Evolutionary conservation across 2,888 invertebrate genomes (phyloP).

Genomic region (Coenonympha glycerion): DNA sequence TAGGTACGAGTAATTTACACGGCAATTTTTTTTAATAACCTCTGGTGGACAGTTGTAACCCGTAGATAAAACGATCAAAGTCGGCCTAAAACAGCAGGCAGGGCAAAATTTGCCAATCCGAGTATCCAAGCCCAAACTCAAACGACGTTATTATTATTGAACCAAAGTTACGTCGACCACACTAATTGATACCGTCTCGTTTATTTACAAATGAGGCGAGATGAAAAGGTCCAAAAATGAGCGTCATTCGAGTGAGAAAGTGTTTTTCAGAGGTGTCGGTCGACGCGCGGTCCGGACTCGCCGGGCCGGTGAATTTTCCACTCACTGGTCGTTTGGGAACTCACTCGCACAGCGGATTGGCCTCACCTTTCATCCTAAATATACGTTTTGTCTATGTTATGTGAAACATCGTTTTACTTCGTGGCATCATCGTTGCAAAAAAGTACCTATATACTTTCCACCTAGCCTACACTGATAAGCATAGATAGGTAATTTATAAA

Average conservation of each 20-base stretch:
- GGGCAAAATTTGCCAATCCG: not conserved
- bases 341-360: conserved; percentile 59
- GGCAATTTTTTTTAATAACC: too few relatives aligned
- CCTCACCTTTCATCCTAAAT: conserved; percentile 63
- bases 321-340: conserved; percentile 66
- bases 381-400: conserved; percentile 26
- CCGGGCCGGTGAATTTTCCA: conserved; percentile 73
- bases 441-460: not conserved
- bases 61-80: too few relatives aligned
- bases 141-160: not conserved
- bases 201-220: conserved; percentile 61
- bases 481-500: too few relatives aligned
- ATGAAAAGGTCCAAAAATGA: conserved; percentile 74
- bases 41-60: too few relatives aligned
- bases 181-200: conserved; percentile 40
- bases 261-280: conserved; percentile 73
- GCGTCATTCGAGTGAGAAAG: conserved; percentile 66
- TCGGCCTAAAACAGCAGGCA: not conserved
- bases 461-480: not conserved
- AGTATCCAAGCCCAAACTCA: not conserved
- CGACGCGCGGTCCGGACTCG: conserved; percentile 67
- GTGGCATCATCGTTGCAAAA: not conserved
- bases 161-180: not conserved
- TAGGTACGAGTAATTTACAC: too few relatives aligned
- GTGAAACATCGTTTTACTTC: conserved; percentile 20